Conservation (phyloP, 2,113 vertebrate species). For the Podilymbus podiceps region DNA sequence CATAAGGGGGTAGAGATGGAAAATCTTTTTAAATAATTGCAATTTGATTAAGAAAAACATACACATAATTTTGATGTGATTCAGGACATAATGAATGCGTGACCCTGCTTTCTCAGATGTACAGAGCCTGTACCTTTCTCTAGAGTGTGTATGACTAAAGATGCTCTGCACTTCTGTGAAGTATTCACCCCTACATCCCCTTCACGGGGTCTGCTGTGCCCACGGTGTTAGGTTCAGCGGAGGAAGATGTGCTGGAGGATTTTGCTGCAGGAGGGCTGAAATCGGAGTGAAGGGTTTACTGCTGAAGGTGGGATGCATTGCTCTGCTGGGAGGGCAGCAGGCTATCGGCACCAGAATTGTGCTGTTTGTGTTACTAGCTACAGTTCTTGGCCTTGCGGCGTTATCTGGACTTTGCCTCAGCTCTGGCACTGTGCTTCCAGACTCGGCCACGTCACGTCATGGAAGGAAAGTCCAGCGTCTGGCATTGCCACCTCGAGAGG, state of each 20-base stretch:
- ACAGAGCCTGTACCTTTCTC: background rate
- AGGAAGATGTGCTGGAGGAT: background rate
- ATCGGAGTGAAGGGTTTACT: background rate
- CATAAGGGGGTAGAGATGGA: background rate
- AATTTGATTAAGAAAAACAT: background rate
- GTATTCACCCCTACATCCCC: background rate
- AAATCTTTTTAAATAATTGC: background rate
- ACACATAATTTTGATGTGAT: background rate
- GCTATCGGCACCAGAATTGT: background rate
- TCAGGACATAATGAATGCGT: background rate
- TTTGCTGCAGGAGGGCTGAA: background rate
- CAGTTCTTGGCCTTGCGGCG: background rate
- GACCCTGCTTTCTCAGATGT: background rate
- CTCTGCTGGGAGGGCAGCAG: background rate
- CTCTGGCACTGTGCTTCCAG: background rate
- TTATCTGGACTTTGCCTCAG: background rate
- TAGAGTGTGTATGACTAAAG: background rate
- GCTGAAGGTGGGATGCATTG: background rate
- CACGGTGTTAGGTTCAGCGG: fast-evolving
- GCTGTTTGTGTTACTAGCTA: background rate
- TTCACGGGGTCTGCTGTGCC: too few species aligned
- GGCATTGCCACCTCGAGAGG: background rate
- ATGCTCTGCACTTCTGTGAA: background rate
- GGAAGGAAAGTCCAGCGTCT: background rate
- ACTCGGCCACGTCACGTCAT: background rate